phyloP scores from a whole-genome alignment of 2,888 invertebrate genomes.

The Pristionchus entomophagus region DNA sequence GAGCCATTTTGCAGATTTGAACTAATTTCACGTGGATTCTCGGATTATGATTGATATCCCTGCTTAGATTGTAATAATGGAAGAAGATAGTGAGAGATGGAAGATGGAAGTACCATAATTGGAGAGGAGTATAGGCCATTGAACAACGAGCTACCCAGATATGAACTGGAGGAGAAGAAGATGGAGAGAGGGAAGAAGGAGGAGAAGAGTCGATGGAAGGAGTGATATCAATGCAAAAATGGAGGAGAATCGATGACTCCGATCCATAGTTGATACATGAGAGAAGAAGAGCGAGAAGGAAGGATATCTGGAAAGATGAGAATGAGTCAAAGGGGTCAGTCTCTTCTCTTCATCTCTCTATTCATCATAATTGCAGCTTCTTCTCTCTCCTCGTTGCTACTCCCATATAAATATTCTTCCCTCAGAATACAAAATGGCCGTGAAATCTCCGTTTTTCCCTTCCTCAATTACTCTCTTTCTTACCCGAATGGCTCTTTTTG shows the following conservation, averaged over 20 bases:
- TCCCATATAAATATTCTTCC: background rate
- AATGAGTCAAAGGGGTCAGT: background rate
- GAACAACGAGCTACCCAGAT: constrained; percentile 9
- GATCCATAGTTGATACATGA: constrained; percentile 57
- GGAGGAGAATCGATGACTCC: constrained; percentile 61
- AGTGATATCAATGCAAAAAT: constrained; percentile 55
- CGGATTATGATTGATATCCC: background rate
- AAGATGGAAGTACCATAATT: background rate
- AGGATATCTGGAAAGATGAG: constrained; percentile 53
- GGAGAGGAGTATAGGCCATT: constrained; percentile 17
- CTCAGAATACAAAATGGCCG: background rate
- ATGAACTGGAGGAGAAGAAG: background rate
- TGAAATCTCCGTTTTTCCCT: background rate
- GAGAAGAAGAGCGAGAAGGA: constrained; percentile 55
- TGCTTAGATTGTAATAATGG: too few relatives aligned
- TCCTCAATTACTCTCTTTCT: too few relatives aligned
- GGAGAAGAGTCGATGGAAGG: background rate
- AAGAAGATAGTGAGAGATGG: too few relatives aligned
- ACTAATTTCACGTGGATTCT: too few relatives aligned
- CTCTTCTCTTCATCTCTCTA: background rate
- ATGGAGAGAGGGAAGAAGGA: too few relatives aligned
- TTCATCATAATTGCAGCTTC: background rate
- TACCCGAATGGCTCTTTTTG: constrained; percentile 47
- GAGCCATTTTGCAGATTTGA: too few relatives aligned
- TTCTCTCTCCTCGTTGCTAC: background rate